A percentile compares a stretch with the other conserved stretches of the same genome.
Evolutionary conservation across 2,113 vertebrate species (phyloP).

Genomic region (Clarias batrachus): DNA sequence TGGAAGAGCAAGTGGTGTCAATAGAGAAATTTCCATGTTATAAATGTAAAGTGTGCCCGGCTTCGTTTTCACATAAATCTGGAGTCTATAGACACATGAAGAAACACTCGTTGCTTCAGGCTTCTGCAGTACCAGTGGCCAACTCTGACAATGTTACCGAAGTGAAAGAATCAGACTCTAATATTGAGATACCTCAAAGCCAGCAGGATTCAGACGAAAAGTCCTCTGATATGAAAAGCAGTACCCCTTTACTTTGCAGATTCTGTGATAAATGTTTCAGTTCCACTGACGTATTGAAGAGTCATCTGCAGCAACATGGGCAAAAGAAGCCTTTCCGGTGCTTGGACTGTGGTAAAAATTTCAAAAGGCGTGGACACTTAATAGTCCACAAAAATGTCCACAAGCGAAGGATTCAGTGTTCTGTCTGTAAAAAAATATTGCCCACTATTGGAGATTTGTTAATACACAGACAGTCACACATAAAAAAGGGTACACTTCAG

Average conservation of each 20-base stretch:
- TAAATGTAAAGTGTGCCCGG: constrained; percentile 68
- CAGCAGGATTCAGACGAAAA: constrained; percentile 4
- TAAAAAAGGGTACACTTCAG: constrained; percentile 65
- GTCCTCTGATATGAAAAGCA: constrained; percentile 18
- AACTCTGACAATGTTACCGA: constrained; percentile 39
- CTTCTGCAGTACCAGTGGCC: constrained; percentile 58
- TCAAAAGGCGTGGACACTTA: constrained; percentile 63
- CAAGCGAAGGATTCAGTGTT: constrained; percentile 70
- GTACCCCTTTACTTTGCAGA: constrained; percentile 51
- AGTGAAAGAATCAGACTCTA: constrained; percentile 10
- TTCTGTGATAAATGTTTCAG: constrained; percentile 68
- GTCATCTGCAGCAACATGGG: constrained; percentile 64
- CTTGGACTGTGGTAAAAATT: constrained; percentile 69
- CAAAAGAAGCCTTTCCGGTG: constrained; percentile 71
- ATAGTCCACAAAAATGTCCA: constrained; percentile 67
- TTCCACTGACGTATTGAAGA: constrained; percentile 48
- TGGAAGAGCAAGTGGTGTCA: background rate
- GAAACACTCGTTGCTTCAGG: constrained; percentile 65
- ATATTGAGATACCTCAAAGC: background rate
- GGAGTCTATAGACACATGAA: constrained; percentile 71
- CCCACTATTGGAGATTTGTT: constrained; percentile 68
- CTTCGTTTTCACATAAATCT: constrained; percentile 64
- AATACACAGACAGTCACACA: constrained; percentile 68
- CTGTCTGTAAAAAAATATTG: constrained; percentile 70
- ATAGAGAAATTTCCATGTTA: constrained; percentile 2